Evolutionary conservation across 53 echinoderm and acorn worm genomes (phyloP).

Genomic region (Holothuria leucospilota): DNA sequence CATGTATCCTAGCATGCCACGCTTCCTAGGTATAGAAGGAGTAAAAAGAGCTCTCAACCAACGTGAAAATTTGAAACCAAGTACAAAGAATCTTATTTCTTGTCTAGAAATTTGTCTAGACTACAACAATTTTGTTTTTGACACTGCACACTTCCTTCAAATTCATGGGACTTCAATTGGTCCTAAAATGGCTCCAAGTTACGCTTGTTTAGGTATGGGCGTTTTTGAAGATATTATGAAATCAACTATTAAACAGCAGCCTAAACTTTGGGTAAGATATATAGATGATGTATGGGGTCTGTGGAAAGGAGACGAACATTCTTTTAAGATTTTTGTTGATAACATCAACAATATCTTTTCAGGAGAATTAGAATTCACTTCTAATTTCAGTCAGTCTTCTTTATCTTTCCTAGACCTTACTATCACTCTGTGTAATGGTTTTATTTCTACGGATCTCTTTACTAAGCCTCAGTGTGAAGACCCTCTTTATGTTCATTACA

Average conservation of each 20-base stretch:
- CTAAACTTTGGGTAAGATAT: neutral
- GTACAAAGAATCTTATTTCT: neutral
- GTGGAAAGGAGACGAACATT: neutral
- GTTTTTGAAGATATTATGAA: neutral
- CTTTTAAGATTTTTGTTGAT: neutral
- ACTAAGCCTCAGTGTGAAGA: neutral
- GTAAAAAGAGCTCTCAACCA: constrained; percentile 1
- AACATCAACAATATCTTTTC: neutral
- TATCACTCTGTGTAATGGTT: neutral
- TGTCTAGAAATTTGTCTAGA: constrained; percentile 18
- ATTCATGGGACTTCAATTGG: constrained; percentile 2
- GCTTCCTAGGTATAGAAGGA: neutral
- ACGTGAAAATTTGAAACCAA: neutral
- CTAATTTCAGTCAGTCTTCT: neutral
- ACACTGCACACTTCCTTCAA: neutral
- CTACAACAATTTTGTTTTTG: constrained; percentile 6
- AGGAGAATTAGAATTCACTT: neutral
- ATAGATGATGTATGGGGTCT: constrained; percentile 22
- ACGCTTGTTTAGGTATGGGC: neutral
- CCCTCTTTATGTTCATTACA: neutral
- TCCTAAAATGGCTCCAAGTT: constrained; percentile 9
- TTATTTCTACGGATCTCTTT: neutral
- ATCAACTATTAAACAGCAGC: too few relatives aligned
- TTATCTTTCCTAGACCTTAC: neutral
- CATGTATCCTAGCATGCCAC: neutral